A percentile compares a stretch with the other conserved stretches of the same genome.
Evolutionary conservation across 2,113 vertebrate species (phyloP).

Genomic region (Larimichthys crocea): DNA sequence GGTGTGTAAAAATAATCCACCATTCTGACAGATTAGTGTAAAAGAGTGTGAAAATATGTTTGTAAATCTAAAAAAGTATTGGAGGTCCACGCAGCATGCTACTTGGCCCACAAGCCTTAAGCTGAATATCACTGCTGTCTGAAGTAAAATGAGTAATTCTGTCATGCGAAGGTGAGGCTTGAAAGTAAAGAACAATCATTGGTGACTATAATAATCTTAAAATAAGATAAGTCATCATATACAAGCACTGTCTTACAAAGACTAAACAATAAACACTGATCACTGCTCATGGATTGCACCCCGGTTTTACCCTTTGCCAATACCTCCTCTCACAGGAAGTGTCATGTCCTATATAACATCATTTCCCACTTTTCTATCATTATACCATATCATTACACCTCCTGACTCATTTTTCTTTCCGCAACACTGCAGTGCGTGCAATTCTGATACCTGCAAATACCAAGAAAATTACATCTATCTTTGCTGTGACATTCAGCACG

Average conservation of each 20-base stretch:
- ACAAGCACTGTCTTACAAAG: not conserved
- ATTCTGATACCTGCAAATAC: constrained; percentile 9
- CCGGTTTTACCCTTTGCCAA: not conserved
- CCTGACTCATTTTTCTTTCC: not conserved
- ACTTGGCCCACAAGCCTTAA: too few relatives aligned
- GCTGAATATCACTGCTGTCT: too few relatives aligned
- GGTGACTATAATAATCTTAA: too few relatives aligned
- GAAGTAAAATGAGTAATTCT: not conserved
- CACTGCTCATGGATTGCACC: not conserved
- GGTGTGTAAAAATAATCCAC: not conserved
- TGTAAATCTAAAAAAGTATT: too few relatives aligned
- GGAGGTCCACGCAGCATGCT: too few relatives aligned
- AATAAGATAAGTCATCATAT: too few relatives aligned
- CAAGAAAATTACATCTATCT: constrained; percentile 47
- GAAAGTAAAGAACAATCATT: too few relatives aligned
- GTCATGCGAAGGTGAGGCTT: not conserved
- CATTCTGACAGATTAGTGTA: not conserved
- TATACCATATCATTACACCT: not conserved
- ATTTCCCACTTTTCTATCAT: constrained; percentile 6
- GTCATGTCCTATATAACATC: not conserved
- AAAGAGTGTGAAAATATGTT: too few relatives aligned
- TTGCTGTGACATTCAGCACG: constrained; percentile 56
- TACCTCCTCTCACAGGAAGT: not conserved
- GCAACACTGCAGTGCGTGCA: constrained; percentile 2
- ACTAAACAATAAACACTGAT: not conserved